phyloP scores from a whole-genome alignment of 2,797 vertebrate genomes.

The Notolabrus celidotus region DNA sequence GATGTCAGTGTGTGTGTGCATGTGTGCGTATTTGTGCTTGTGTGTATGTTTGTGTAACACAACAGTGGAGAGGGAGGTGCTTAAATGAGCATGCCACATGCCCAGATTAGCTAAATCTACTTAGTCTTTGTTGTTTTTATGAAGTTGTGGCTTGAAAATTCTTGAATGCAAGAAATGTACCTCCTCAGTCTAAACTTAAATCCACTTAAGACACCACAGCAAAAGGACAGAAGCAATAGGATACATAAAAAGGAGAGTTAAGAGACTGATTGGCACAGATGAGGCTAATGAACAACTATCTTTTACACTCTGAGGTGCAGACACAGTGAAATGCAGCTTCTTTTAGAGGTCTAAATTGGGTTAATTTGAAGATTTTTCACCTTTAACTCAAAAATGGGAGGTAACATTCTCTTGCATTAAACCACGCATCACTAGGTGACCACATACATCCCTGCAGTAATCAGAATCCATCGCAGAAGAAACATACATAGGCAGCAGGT shows the following conservation, averaged over 20 bases:
- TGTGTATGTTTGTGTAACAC: slow-evolving; percentile 35
- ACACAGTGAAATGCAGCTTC: slow-evolving; percentile 34
- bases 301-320: slow-evolving; percentile 31
- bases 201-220: slow-evolving; percentile 30
- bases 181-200: slow-evolving; percentile 27
- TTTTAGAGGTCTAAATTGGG: slow-evolving; percentile 48
- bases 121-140: slow-evolving; percentile 36
- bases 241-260: slow-evolving; percentile 47
- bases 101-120: slow-evolving; percentile 46
- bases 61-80: slow-evolving; percentile 36
- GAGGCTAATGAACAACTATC: slow-evolving; percentile 65
- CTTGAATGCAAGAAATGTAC: slow-evolving; percentile 16
- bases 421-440: slow-evolving; percentile 84
- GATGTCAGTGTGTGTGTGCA: slow-evolving; percentile 64
- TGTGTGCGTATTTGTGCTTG: slow-evolving; percentile 16
- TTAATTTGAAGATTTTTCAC: slow-evolving; percentile 43
- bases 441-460: slow-evolving; percentile 57
- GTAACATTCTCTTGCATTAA: slow-evolving; percentile 79
- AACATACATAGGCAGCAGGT: slow-evolving; percentile 75
- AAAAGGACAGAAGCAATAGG: slow-evolving; percentile 33
- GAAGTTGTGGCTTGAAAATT: slow-evolving; percentile 29
- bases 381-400: slow-evolving; percentile 50
- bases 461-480: slow-evolving; percentile 33
- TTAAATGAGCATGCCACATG: slow-evolving; percentile 53
- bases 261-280: slow-evolving; percentile 70